Evolutionary conservation across 2,113 vertebrate species (phyloP), one percentile per base, ranked within the genome.

Genomic region (Laterallus jamaicensis): DNA sequence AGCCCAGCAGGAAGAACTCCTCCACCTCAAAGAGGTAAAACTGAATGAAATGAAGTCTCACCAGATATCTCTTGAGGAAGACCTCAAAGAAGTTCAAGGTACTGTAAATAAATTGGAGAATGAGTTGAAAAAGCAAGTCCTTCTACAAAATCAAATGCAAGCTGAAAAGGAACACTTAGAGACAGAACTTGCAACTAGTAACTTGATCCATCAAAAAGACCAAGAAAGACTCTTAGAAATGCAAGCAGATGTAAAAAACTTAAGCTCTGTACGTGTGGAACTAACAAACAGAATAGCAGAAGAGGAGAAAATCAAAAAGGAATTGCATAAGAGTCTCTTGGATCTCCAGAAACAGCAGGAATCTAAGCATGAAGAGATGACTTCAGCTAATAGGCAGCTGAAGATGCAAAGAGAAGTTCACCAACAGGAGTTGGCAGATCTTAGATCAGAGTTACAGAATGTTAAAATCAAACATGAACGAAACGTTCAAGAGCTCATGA

Each of bases 371-470:
- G 98, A 99, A 69, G 99, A 99, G 80, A 90, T 97, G 32, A 93
- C 95, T 12, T 95, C 98, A 9, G 67, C 98, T 80, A 97, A 97
- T 19, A 96, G 97, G 73, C 99, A 99, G 95, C 96, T 99, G 94
- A 98, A 98, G 97, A 97, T 99, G 12, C 98, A 99, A 94, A 98
- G 99, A 82, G 98, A 99, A 50, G 95, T 98, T 92, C 99, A 99
- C 92, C 98, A 98, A 88, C 98, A 98, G 88, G 99, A 99, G 79
- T 29, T 99, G 95, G 94, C 86, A 52, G 97, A 97, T 96, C 94
- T 99, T 68, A 98, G 93, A 77, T 97, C 95, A 4, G 98, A 97
- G 21, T 49, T 97, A 84, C 97, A 99, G 86, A 98, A 97, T 49
- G 82, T 96, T 92, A 98, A 97, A 96, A 95, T 85, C 3, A 98